phyloP scores from a whole-genome alignment of 2,797 vertebrate genomes.

The Ptychobarbus kaznakovi region DNA sequence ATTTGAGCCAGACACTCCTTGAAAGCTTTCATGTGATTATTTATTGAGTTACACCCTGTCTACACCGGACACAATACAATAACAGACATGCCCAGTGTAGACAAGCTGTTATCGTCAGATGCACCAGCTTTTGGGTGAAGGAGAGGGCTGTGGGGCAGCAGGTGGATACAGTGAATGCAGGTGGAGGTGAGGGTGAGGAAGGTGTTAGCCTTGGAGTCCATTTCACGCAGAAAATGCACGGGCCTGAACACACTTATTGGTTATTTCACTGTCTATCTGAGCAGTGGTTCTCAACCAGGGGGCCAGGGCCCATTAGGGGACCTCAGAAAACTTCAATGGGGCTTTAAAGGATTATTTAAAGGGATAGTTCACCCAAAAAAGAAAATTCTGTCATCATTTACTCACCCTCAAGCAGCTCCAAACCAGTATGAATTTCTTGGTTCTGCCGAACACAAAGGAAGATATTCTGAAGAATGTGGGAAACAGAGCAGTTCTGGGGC shows the following conservation, averaged over 20 bases:
- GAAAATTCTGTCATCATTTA: too few relatives aligned
- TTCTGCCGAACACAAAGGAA: too few relatives aligned
- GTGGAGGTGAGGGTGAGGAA: background rate
- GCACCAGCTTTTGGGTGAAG: background rate
- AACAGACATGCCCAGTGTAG: background rate
- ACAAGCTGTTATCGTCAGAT: background rate
- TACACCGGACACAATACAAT: constrained; percentile 3
- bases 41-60: constrained; percentile 29
- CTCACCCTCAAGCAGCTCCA: too few relatives aligned
- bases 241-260: background rate
- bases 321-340: background rate
- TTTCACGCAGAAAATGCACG: background rate
- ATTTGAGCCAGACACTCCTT: constrained; percentile 20
- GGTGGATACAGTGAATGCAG: constrained; percentile 9
- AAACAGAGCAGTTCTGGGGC: too few relatives aligned
- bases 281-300: background rate
- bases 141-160: background rate
- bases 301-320: background rate
- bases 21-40: constrained; percentile 22
- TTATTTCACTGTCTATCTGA: background rate
- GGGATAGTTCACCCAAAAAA: too few relatives aligned
- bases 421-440: too few relatives aligned
- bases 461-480: too few relatives aligned
- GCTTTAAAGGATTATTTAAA: background rate
- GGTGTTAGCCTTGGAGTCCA: background rate